Percentiles rank a stretch among this genome's conserved stretches.
Evolutionary conservation across 2,888 invertebrate species (phyloP).

Genomic region (Megamerina dolium): DNA sequence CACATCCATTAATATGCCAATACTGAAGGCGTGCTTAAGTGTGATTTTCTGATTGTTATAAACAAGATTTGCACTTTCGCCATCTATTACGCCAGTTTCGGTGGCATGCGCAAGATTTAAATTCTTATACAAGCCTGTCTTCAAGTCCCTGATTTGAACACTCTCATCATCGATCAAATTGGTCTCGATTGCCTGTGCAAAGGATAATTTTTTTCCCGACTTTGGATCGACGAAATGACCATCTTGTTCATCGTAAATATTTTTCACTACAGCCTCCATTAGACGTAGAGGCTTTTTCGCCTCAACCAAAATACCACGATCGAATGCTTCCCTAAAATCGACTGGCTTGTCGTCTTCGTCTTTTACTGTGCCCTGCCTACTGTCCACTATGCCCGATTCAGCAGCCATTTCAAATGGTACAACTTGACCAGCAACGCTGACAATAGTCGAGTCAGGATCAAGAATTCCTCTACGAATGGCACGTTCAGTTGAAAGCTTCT

Average conservation of each 20-base stretch:
- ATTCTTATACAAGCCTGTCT: conserved; percentile 69
- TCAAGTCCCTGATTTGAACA: conserved; percentile 73
- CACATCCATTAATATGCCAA: conserved; percentile 73
- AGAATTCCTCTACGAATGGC: conserved; percentile 80
- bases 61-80: conserved; percentile 60
- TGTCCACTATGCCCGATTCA: conserved; percentile 69
- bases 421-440: conserved; percentile 72
- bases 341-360: conserved; percentile 59
- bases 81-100: conserved; percentile 67
- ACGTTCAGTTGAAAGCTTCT: conserved; percentile 72
- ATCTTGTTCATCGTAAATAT: conserved; percentile 70
- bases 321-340: conserved; percentile 80
- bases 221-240: conserved; percentile 79
- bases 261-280: conserved; percentile 74
- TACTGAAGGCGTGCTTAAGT: conserved; percentile 70
- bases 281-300: conserved; percentile 74
- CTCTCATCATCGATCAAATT: conserved; percentile 80
- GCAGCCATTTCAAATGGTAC: conserved; percentile 80
- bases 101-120: conserved; percentile 74
- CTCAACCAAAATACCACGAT: conserved; percentile 75
- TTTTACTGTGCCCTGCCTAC: conserved; percentile 64
- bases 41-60: conserved; percentile 62
- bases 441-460: conserved; percentile 79
- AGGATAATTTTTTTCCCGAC: conserved; percentile 68
- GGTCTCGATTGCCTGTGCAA: conserved; percentile 75